Base-by-base conservation (phyloP, 2,888 invertebrate genomes). In the Rhimphoctona megacephalus region DNA sequence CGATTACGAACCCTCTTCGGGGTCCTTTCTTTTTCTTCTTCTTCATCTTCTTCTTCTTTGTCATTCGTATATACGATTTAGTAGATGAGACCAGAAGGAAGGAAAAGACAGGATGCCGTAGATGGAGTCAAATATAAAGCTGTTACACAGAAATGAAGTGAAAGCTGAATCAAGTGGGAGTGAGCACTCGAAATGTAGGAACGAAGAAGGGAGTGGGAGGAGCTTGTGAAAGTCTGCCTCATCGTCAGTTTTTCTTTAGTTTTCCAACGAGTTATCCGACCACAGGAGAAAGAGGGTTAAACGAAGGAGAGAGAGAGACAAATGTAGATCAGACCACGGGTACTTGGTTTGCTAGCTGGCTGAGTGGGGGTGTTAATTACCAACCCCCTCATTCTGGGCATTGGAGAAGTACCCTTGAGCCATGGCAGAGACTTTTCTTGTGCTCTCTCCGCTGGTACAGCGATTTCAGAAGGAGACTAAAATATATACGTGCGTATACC, bases 231-330 rank as follows among this genome's bases (percentile, higher is more conserved):
- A 57, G 30, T 61, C 61, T 54, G 72, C 33, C 30, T 89, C 92
- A 92, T 93, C 92, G 88, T 89, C 92, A 91, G 87, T 85, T 86
- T 92, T 93, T 92, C 91, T 91, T 90, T 89, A 93, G 92, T 93
- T 94, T 93, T 93, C 92, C 90, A 61, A 89, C 80, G 90, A 92
- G 92, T 93, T 92, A 91, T 93, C 91, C 91, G 91, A 90, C 69
- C 14, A 22, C 69, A 79, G 30, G 85, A 79, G 83, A 69, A 57
- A 57, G 43, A 39, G 49, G 46, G 66, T 46, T 14, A 64, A 67
- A 57, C 19, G 43, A 73, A 49, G 72, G 66, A 61, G 73, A 57
- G 49, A 36, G 30, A 57, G 22, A 39, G 30, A 66, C 36, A 54
- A 70, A 57, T 72, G 52, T 49, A 39, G 64, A 70, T 64, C 43